Evolutionary conservation across 2,888 invertebrate species (phyloP), one percentile per base, ranked within the genome.

Genomic region (Synergus gifuensis): DNA sequence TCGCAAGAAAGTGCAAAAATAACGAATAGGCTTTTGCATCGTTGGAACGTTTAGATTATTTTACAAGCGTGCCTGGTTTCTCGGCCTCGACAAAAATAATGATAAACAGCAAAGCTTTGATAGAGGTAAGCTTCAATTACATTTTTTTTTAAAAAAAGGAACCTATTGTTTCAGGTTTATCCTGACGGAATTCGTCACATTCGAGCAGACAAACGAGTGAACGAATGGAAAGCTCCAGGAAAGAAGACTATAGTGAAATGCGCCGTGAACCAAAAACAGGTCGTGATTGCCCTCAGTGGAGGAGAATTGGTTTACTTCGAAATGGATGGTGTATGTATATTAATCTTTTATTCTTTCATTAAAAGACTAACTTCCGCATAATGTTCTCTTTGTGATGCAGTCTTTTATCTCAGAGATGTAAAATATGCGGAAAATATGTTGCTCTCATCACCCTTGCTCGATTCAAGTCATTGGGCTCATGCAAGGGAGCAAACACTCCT

Each of bases 181-280:
- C 99, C 99, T 0, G 99, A 99, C 91, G 99, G 99, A 78, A 99
- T 99, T 89, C 95, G 99, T 83, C 99, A 99, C 91, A 99, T 99
- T 89, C 95, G 99, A 79, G 97, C 99, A 0, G 99, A 99, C 92
- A 98, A 98, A 91, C 95, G 99, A 92, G 98, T 99, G 4, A 99
- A 99, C 89, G 99, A 99, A 92, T 99, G 99, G 99, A 98, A 99
- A 92, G 98, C 98, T 0, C 99, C 99, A 0, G 98, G 98, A 36
- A 99, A 99, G 92, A 98, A 98, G 88, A 97, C 97, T 0, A 99
- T 99, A 80, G 97, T 98, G 0, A 98, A 98, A 92, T 99, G 99
- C 93, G 99, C 99, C 0, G 98, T 99, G 22, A 99, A 99, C 93
- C 98, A 98, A 92, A 94, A 99, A 82, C 99, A 99, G 93, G 99